Evolutionary conservation across 2,797 vertebrate genomes (phyloP).

Genomic region (Paedocypris micromegethes): DNA sequence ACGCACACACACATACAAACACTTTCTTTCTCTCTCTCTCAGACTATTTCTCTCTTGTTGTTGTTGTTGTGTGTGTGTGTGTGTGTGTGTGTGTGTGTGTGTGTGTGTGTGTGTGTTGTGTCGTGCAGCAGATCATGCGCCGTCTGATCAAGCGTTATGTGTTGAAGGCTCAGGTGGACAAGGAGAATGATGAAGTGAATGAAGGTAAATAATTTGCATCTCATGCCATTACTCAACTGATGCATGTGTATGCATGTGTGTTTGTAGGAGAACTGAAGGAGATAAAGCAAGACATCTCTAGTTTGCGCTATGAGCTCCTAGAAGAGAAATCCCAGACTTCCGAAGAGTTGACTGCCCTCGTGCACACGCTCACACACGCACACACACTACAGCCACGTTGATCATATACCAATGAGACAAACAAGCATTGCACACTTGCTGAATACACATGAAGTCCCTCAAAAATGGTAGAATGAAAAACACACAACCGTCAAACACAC

Average conservation of each 20-base stretch:
- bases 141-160: conserved; percentile 85
- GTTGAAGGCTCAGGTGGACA: conserved; percentile 86
- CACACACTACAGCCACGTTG: conserved; percentile 61
- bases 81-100: too few relatives aligned
- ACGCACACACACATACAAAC: too few relatives aligned
- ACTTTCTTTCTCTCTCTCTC: too few relatives aligned
- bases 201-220: conserved; percentile 62
- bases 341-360: conserved; percentile 76
- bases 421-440: too few relatives aligned
- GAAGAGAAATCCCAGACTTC: conserved; percentile 85
- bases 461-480: too few relatives aligned
- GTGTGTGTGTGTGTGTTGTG: too few relatives aligned
- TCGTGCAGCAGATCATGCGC: conserved; percentile 84
- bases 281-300: conserved; percentile 89
- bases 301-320: conserved; percentile 81
- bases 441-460: too few relatives aligned
- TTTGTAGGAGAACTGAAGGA: conserved; percentile 80
- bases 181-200: conserved; percentile 85
- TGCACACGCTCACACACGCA: conserved; percentile 83
- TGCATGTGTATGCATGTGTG: not conserved
- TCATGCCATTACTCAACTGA: too few relatives aligned
- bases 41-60: too few relatives aligned
- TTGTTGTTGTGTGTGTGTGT: too few relatives aligned
- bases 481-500: too few relatives aligned
- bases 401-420: too few relatives aligned